phyloP scores from a whole-genome alignment of 2,888 invertebrate genomes.

The Thymelicus lineola region DNA sequence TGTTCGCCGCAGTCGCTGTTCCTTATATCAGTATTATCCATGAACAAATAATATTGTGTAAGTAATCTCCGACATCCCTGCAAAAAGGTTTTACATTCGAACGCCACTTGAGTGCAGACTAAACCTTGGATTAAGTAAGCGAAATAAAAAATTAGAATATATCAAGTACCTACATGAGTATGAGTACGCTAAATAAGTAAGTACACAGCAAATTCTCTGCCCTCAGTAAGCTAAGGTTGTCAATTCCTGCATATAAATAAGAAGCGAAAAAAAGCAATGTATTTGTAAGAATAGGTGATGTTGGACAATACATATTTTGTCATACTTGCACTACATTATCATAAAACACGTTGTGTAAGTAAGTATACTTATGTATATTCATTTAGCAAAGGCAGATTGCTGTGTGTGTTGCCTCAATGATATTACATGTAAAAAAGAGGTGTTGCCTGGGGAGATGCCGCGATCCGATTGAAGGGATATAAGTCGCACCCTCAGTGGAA shows the following conservation, averaged over 20 bases:
- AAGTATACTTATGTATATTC: too few species aligned
- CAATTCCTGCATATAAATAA: slow-evolving; percentile 8
- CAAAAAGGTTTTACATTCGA: slow-evolving; percentile 10
- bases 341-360: too few species aligned
- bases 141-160: slow-evolving; percentile 22
- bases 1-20: neutral
- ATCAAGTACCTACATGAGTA: slow-evolving; percentile 23
- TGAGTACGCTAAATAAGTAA: slow-evolving; percentile 39
- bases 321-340: too few species aligned
- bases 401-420: too few species aligned
- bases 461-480: too few species aligned
- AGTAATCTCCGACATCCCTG: neutral
- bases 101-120: slow-evolving; percentile 16
- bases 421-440: too few species aligned
- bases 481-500: too few species aligned
- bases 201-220: slow-evolving; percentile 34
- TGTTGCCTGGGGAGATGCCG: too few species aligned
- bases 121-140: slow-evolving; percentile 18
- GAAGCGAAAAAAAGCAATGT: too few species aligned
- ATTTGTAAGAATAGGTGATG: too few species aligned
- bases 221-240: slow-evolving; percentile 34
- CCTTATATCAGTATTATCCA: neutral
- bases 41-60: neutral
- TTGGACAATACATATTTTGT: too few species aligned
- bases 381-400: too few species aligned